Evolutionary conservation across 2,888 invertebrate species (phyloP), one percentile per base, ranked within the genome.

Genomic region (Cynaeus angustus): DNA sequence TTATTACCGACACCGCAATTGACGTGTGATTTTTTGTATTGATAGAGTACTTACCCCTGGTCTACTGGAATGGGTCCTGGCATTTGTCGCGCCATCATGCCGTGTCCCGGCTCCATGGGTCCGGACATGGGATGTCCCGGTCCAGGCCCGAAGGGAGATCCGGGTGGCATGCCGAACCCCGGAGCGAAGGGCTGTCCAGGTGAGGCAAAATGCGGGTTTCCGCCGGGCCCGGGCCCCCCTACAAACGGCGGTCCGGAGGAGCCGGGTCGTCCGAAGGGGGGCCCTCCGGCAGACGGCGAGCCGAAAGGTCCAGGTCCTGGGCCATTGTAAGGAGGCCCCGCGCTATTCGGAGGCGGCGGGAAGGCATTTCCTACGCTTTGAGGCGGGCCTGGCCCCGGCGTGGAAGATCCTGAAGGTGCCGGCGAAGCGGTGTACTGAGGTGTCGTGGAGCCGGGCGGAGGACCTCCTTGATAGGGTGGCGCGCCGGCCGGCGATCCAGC

Each of bases 351-450:
- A 53, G 88, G 87, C 70, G 87, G 88, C 62, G 87, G 87, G 72
- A 86, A 88, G 70, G 86, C 87, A 71, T 86, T 85, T 61, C 85
- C 86, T 68, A 88, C 87, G 80, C 84, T 86, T 79, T 88, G 89
- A 59, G 86, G 86, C 9, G 90, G 90, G 43, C 88, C 88, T 58
- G 90, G 93, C 33, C 70, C 70, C 21, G 95, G 94, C 41, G 95
- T 94, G 77, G 94, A 94, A 55, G 92, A 89, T 80, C 91, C 94
- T 80, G 89, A 94, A 76, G 93, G 94, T 81, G 91, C 93, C 79
- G 95, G 95, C 74, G 94, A 94, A 81, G 94, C 94, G 79, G 94
- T 94, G 85, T 94, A 95, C 87, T 91, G 94, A 80, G 91, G 94
- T 81, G 89, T 94, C 84, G 88, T 93, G 82, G 90, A 93, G 81